These are phyloP conservation scores for Diprion similis DNA, from an alignment of 1,140 invertebrate species.

Conservation along the genomic window DNA sequence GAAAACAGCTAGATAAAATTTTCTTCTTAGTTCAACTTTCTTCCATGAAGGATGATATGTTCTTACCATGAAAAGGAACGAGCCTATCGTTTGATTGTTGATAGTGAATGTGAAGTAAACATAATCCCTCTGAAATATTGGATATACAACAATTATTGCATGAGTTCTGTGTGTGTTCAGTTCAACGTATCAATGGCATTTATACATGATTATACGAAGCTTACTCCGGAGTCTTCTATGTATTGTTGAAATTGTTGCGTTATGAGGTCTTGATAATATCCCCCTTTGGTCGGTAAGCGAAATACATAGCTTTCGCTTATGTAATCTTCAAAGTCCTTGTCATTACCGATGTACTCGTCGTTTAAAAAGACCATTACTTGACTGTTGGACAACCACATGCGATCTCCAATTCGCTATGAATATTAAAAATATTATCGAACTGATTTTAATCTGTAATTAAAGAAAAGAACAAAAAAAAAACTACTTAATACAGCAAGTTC, in stretches of 20 bases:
- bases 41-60: neutral
- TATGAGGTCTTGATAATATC: slow-evolving; percentile 31
- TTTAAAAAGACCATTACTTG: slow-evolving; percentile 36
- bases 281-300: slow-evolving; percentile 22
- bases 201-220: neutral
- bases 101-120: slow-evolving; percentile 35
- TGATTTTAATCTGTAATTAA: slow-evolving; percentile 6
- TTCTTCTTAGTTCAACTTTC: neutral
- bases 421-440: slow-evolving; percentile 14
- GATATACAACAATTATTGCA: too few relatives aligned
- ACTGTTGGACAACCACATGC: slow-evolving; percentile 28
- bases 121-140: slow-evolving; percentile 20
- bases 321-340: slow-evolving; percentile 29
- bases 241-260: slow-evolving; percentile 22
- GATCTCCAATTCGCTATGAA: slow-evolving; percentile 19
- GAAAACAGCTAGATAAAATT: slow-evolving; percentile 25
- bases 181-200: neutral
- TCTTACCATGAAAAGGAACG: slow-evolving; percentile 36
- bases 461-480: neutral
- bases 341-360: slow-evolving; percentile 32
- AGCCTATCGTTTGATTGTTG: slow-evolving; percentile 24
- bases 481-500: neutral
- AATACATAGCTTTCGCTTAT: slow-evolving; percentile 27
- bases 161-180: neutral
- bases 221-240: slow-evolving; percentile 29